A percentile compares a stretch with the other conserved stretches of the same genome.
phyloP scores from a whole-genome alignment of 2,113 vertebrate species.

The Regulus satrapa region DNA sequence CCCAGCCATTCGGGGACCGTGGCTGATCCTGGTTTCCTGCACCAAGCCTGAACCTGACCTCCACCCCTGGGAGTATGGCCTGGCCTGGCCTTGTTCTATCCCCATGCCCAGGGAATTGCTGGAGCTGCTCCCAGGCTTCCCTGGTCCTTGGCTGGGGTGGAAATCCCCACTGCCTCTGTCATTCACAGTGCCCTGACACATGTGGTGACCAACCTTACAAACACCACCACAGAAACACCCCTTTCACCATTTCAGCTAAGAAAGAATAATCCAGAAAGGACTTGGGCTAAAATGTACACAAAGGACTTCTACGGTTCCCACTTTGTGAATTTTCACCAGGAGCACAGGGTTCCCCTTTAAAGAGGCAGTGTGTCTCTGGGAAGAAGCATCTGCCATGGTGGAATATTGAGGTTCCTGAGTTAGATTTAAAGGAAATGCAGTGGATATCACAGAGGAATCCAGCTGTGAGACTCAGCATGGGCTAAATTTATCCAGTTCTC shows the following conservation, averaged over 20 bases:
- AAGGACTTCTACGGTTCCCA: not conserved
- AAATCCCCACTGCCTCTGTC: not conserved
- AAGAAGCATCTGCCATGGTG: not conserved
- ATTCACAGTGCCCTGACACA: not conserved
- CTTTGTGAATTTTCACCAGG: not conserved
- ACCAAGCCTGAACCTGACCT: not conserved
- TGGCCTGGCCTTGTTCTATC: not conserved
- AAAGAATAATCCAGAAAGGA: not conserved
- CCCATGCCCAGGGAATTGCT: not conserved
- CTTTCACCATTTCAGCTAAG: not conserved
- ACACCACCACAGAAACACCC: not conserved
- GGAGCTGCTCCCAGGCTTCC: not conserved
- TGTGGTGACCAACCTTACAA: not conserved
- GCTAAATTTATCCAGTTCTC: constrained; percentile 14
- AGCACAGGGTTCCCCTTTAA: not conserved
- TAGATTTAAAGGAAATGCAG: not conserved
- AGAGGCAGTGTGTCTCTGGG: not conserved
- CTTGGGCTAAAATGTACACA: not conserved
- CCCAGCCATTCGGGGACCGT: not conserved
- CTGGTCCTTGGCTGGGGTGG: not conserved
- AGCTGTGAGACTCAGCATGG: not conserved
- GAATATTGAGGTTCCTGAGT: not conserved
- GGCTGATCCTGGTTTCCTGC: not conserved
- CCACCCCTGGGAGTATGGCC: not conserved
- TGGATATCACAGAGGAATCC: not conserved